Percentiles rank a stretch among this genome's conserved stretches.
Conservation (phyloP, 2,888 invertebrate species). For the Andrena fulva region DNA sequence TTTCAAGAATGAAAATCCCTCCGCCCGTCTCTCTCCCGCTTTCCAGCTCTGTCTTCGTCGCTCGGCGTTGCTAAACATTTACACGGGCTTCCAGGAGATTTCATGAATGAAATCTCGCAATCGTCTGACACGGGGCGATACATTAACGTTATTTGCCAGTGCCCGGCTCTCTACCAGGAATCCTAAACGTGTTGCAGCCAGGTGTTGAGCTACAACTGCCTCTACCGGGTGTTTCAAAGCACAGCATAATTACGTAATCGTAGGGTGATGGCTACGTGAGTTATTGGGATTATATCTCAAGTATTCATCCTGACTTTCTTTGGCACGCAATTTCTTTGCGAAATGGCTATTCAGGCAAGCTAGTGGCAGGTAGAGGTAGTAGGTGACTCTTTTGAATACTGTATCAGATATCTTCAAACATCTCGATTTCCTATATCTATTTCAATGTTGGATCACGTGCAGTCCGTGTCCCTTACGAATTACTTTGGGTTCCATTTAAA, state of each 20-base stretch:
- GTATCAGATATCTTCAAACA: too few species aligned
- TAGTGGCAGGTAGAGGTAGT: too few species aligned
- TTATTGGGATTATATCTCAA: too few species aligned
- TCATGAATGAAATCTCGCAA: slow-evolving; percentile 73
- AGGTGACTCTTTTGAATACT: too few species aligned
- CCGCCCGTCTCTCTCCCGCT: not conserved
- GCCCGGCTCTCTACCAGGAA: slow-evolving; percentile 62
- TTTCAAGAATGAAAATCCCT: slow-evolving; percentile 30
- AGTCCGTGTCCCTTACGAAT: too few species aligned
- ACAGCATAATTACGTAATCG: slow-evolving; percentile 10
- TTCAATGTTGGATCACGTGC: too few species aligned
- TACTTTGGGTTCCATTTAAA: too few species aligned
- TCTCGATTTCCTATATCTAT: too few species aligned
- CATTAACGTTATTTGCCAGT: slow-evolving; percentile 68
- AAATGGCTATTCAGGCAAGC: too few species aligned
- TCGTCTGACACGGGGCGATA: slow-evolving; percentile 62
- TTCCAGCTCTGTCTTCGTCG: not conserved
- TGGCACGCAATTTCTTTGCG: too few species aligned
- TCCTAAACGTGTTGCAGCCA: slow-evolving; percentile 64
- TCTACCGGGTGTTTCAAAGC: slow-evolving; percentile 64
- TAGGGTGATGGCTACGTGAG: not conserved
- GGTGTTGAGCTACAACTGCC: slow-evolving; percentile 61
- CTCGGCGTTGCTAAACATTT: slow-evolving; percentile 28
- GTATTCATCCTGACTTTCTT: too few species aligned
- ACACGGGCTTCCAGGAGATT: slow-evolving; percentile 39